Conservation (phyloP, 2,113 vertebrate genomes). For the Carettochelys insculpta region DNA sequence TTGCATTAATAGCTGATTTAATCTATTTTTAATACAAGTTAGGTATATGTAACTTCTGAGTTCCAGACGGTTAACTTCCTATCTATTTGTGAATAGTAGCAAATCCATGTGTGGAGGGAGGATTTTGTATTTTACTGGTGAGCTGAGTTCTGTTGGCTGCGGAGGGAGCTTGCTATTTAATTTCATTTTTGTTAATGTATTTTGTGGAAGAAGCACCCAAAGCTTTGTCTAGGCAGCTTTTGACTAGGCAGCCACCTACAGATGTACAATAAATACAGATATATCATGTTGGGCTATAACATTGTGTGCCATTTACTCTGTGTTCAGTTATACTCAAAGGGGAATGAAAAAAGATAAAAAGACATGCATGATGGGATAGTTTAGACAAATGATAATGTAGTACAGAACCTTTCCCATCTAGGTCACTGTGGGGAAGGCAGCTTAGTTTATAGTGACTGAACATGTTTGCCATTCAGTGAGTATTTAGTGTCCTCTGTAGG, state of each 20-base stretch:
- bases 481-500: not conserved
- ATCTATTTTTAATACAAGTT: not conserved
- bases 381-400: not conserved
- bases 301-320: not conserved
- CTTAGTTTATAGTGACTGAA: not conserved
- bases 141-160: not conserved
- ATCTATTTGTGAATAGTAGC: not conserved
- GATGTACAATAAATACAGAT: not conserved
- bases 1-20: conserved; percentile 12
- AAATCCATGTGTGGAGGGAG: fast-evolving
- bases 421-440: conserved; percentile 9
- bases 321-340: not conserved
- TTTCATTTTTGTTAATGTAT: not conserved
- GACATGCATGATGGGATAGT: not conserved
- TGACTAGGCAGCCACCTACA: too few species aligned
- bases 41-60: not conserved
- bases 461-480: not conserved
- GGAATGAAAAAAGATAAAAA: conserved; percentile 5
- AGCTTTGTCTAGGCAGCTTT: not conserved
- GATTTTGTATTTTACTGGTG: not conserved
- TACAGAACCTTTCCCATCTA: conserved; percentile 32
- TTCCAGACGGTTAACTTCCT: not conserved
- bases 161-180: not conserved
- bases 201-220: not conserved
- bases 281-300: not conserved